Evolutionary conservation across 2,888 invertebrate species (phyloP).

Genomic region (Hydroisotoma schaefferi): DNA sequence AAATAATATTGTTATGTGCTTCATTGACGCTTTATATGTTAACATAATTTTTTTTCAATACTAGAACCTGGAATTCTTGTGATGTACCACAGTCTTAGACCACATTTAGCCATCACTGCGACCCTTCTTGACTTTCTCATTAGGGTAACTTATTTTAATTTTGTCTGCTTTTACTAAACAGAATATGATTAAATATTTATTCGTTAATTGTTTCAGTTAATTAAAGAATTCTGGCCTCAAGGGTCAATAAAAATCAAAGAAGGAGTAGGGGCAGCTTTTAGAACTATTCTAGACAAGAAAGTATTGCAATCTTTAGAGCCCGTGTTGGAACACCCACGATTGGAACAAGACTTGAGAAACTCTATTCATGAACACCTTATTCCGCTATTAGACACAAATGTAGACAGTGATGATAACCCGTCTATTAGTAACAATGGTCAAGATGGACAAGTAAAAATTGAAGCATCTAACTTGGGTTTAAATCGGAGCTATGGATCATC

Average conservation of each 20-base stretch:
- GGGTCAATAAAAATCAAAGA: slow-evolving; percentile 72
- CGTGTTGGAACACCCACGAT: slow-evolving; percentile 79
- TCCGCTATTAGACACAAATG: slow-evolving; percentile 18
- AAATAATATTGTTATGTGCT: not conserved
- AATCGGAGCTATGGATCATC: not conserved
- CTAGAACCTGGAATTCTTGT: slow-evolving; percentile 84
- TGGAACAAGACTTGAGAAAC: slow-evolving; percentile 76
- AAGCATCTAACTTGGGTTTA: not conserved
- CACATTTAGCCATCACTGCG: slow-evolving; percentile 85
- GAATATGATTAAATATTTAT: no score
- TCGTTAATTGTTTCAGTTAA: slow-evolving; percentile 61
- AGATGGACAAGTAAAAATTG: not conserved
- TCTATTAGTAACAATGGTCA: not conserved
- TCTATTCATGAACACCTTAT: slow-evolving; percentile 73
- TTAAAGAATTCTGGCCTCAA: slow-evolving; percentile 78
- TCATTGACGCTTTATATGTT: not conserved
- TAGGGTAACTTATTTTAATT: slow-evolving; percentile 57
- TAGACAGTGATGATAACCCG: not conserved
- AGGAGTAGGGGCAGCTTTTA: slow-evolving; percentile 76
- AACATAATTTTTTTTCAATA: slow-evolving; percentile 37
- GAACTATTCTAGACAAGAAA: slow-evolving; percentile 85
- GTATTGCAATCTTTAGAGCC: slow-evolving; percentile 82
- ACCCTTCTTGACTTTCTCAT: slow-evolving; percentile 87
- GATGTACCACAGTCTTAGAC: slow-evolving; percentile 89
- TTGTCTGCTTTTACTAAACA: no score